These are phyloP conservation scores for Lochmaea crataegi DNA, from an alignment of 2,888 invertebrate species.

Conservation along the genomic window DNA sequence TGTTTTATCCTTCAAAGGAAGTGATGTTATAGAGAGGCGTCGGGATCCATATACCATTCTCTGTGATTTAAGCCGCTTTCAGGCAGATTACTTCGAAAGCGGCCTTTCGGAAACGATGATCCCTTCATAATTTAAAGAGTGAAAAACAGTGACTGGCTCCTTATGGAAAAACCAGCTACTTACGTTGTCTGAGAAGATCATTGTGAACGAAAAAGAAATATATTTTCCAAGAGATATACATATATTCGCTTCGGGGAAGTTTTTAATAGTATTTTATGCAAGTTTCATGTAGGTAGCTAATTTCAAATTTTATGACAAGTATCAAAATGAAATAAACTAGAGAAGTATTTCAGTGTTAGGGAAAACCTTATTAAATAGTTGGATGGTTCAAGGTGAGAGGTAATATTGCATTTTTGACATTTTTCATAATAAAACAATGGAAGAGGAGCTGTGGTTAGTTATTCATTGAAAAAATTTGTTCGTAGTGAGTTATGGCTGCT, in stretches of 20 bases:
- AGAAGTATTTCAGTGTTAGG: too few species aligned
- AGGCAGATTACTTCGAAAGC: conserved; percentile 55
- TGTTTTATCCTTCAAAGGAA: conserved; percentile 49
- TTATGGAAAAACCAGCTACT: conserved; percentile 30
- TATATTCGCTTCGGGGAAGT: neutral
- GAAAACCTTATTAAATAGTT: too few species aligned
- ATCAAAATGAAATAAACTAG: too few species aligned
- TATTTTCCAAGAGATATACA: neutral
- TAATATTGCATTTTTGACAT: too few species aligned
- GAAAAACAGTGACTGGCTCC: conserved; percentile 47
- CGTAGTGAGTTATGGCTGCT: too few species aligned
- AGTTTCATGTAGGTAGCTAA: too few species aligned
- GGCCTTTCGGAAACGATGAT: conserved; percentile 52
- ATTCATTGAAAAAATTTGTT: too few species aligned
- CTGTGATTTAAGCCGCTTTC: conserved; percentile 60
- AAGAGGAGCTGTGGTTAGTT: too few species aligned
- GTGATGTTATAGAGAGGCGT: conserved; percentile 48
- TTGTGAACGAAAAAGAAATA: conserved; percentile 15
- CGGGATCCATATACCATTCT: conserved; percentile 51
- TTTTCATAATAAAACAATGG: too few species aligned
- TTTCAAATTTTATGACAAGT: too few species aligned
- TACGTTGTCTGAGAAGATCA: conserved; percentile 15
- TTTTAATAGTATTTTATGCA: neutral
- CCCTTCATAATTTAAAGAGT: conserved; percentile 53
- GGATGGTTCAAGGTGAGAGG: too few species aligned